Conservation (phyloP, 2,888 invertebrate species). For the Pseudococcus viburni region DNA sequence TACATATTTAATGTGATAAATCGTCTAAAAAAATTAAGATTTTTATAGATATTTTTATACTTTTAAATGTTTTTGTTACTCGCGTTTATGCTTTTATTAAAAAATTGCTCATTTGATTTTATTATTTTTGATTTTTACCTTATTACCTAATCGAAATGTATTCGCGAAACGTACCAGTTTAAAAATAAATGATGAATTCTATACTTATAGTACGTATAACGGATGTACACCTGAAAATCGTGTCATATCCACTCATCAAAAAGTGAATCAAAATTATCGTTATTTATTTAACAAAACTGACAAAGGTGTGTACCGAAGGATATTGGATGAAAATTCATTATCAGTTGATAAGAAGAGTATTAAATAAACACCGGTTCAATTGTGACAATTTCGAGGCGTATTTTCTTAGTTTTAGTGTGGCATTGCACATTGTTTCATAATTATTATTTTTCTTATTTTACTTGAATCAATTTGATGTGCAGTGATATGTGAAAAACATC, state of each 20-base stretch:
- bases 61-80: slow-evolving; percentile 28
- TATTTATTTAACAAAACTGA: slow-evolving; percentile 41
- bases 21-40: slow-evolving; percentile 5
- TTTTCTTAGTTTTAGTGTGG: background rate
- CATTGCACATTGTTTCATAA: background rate
- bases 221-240: slow-evolving; percentile 1
- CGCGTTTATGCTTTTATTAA: slow-evolving; percentile 42
- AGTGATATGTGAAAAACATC: background rate
- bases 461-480: background rate
- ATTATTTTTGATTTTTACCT: too few relatives aligned
- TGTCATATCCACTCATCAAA: slow-evolving; percentile 26
- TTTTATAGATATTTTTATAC: slow-evolving; percentile 48
- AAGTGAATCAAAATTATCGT: slow-evolving; percentile 43
- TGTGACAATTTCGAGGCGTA: slow-evolving; percentile 20
- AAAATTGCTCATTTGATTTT: slow-evolving; percentile 19
- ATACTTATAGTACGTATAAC: background rate
- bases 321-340: slow-evolving; percentile 56
- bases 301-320: slow-evolving; percentile 42
- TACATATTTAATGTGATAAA: slow-evolving; percentile 49
- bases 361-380: slow-evolving; percentile 38
- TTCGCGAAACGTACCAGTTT: background rate
- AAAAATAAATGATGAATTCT: background rate
- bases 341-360: slow-evolving; percentile 51
- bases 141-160: background rate
- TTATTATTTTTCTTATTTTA: background rate